A percentile compares a stretch with the other conserved stretches of the same genome.
phyloP scores from a whole-genome alignment of 2,797 vertebrate genomes.

The Benthosema pterotum region DNA sequence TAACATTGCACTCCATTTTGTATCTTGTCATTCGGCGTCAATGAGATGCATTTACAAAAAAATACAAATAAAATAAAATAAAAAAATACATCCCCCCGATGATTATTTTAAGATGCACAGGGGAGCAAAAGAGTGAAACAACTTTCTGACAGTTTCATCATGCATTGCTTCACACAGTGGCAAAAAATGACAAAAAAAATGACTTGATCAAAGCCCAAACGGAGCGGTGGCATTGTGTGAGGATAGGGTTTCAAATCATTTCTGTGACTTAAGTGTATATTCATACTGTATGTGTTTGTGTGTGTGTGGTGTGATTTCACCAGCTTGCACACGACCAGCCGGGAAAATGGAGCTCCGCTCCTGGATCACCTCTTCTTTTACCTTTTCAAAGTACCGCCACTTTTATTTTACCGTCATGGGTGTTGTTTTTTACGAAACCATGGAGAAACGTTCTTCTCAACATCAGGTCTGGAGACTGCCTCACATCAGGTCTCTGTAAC shows the following conservation, averaged over 20 bases:
- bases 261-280: constrained; percentile 79
- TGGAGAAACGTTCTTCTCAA: too few species aligned
- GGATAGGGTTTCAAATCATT: constrained; percentile 76
- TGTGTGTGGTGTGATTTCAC: too few species aligned
- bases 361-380: too few species aligned
- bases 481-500: too few species aligned
- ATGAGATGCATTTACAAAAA: constrained; percentile 47
- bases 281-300: not conserved
- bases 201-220: constrained; percentile 84
- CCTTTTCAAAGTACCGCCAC: too few species aligned
- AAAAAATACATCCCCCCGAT: constrained; percentile 65
- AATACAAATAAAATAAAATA: too few species aligned
- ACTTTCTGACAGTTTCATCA: constrained; percentile 88
- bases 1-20: constrained; percentile 61
- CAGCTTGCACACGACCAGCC: too few species aligned
- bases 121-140: constrained; percentile 69
- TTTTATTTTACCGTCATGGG: too few species aligned
- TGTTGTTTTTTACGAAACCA: too few species aligned
- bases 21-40: constrained; percentile 62
- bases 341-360: too few species aligned
- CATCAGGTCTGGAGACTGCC: too few species aligned
- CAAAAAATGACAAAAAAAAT: constrained; percentile 82
- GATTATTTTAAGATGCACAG: constrained; percentile 79
- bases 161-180: constrained; percentile 73
- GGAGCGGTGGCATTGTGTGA: constrained; percentile 73